These are phyloP conservation scores for Spicauda simplicius DNA, from an alignment of 2,888 invertebrate species.

Conservation along the genomic window DNA sequence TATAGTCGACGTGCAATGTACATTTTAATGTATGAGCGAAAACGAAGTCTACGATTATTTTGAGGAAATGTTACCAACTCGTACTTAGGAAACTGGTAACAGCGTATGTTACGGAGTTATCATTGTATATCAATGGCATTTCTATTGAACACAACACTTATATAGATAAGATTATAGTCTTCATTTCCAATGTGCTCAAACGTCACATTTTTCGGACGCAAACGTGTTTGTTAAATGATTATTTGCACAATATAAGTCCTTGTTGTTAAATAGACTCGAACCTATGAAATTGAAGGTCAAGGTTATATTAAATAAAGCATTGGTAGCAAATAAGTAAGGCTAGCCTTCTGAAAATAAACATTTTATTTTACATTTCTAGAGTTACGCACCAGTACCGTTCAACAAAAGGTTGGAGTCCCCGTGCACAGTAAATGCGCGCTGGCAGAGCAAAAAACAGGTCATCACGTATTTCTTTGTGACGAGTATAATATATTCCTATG, in stretches of 20 bases:
- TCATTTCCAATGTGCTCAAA: neutral
- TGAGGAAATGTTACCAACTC: no score
- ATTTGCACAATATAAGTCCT: neutral
- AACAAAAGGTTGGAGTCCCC: neutral
- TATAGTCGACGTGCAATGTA: no score
- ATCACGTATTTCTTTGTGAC: neutral
- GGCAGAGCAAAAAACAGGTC: neutral
- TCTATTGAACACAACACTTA: conserved; percentile 13
- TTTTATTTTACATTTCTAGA: no score
- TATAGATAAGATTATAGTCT: conserved; percentile 7
- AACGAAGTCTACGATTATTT: no score
- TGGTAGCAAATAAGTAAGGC: neutral
- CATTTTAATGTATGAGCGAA: no score
- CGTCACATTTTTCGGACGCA: no score
- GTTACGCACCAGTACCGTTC: neutral
- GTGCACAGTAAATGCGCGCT: neutral
- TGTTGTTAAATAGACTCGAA: conserved; percentile 14
- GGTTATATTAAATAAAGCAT: neutral
- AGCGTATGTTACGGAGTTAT: conserved; percentile 1
- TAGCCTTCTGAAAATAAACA: no score
- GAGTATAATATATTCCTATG: neutral
- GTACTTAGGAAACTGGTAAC: neutral
- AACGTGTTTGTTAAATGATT: neutral
- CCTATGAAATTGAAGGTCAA: conserved; percentile 7
- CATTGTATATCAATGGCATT: neutral